These are phyloP conservation scores for Caradrina kadenii DNA, from an alignment of 2,888 invertebrate genomes.

Conservation along the genomic window DNA sequence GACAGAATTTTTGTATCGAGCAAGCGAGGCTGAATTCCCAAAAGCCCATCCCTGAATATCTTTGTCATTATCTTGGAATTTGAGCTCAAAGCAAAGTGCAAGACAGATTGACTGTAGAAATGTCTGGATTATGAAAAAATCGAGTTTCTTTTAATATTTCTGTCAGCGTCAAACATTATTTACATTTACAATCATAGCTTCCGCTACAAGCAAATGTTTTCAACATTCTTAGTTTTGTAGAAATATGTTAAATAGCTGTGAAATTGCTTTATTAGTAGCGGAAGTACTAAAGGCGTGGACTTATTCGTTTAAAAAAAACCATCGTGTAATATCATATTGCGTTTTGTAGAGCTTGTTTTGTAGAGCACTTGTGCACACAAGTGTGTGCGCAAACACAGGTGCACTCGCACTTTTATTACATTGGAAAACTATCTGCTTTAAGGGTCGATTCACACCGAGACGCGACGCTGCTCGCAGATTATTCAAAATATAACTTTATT, in stretches of 20 bases:
- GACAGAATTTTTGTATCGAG: no score
- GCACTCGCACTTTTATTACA: no score
- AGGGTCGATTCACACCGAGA: no score
- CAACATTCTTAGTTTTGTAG: background rate
- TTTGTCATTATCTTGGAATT: background rate
- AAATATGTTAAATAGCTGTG: constrained; percentile 4
- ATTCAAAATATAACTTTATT: no score
- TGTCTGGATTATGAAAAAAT: background rate
- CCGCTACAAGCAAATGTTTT: constrained; percentile 32
- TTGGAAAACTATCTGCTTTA: no score
- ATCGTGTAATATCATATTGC: no score
- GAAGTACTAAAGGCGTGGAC: constrained; percentile 11
- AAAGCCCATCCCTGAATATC: no score
- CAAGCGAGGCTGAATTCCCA: no score
- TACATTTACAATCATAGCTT: constrained; percentile 39
- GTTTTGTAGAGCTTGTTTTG: no score
- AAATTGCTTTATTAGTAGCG: constrained; percentile 18
- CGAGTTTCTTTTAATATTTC: constrained; percentile 13
- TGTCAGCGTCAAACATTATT: constrained; percentile 24
- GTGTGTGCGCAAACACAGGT: no score
- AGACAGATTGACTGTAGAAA: background rate
- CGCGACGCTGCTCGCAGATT: no score
- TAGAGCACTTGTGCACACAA: no score
- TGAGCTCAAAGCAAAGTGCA: background rate
- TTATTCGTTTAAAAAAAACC: background rate